Evolutionary conservation across 2,113 vertebrate genomes (phyloP).

Genomic region (Myiagra hebetior): DNA sequence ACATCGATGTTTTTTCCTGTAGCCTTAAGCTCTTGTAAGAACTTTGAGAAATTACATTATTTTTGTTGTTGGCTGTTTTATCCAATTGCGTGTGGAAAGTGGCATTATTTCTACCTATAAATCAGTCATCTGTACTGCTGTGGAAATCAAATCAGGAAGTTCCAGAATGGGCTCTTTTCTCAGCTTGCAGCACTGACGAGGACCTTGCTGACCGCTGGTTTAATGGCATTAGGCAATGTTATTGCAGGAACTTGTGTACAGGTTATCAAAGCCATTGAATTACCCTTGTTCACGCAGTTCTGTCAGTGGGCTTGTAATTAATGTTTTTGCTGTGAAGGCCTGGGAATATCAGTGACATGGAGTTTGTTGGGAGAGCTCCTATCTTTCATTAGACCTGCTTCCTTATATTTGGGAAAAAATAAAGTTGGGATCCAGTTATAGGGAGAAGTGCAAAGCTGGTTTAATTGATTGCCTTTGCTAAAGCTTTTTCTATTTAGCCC

Average conservation of each 20-base stretch:
- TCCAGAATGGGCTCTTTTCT: background rate
- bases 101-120: background rate
- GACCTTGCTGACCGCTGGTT: background rate
- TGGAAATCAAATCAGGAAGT: background rate
- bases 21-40: background rate
- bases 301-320: background rate
- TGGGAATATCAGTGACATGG: background rate
- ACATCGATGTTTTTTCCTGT: background rate
- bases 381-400: background rate
- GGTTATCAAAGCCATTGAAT: background rate
- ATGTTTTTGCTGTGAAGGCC: background rate
- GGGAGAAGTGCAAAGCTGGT: background rate
- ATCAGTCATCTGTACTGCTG: background rate
- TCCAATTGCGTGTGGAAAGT: rapidly evolving
- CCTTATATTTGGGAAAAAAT: background rate
- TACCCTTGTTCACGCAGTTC: background rate
- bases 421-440: background rate
- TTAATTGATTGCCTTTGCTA: background rate
- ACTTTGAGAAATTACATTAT: background rate
- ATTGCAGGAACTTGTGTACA: background rate
- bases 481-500: background rate
- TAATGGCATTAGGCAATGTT: background rate
- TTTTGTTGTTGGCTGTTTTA: background rate
- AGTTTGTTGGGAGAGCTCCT: background rate
- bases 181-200: background rate